Conservation (phyloP, 2,888 invertebrate genomes). For the Lasioglossum lativentre region DNA sequence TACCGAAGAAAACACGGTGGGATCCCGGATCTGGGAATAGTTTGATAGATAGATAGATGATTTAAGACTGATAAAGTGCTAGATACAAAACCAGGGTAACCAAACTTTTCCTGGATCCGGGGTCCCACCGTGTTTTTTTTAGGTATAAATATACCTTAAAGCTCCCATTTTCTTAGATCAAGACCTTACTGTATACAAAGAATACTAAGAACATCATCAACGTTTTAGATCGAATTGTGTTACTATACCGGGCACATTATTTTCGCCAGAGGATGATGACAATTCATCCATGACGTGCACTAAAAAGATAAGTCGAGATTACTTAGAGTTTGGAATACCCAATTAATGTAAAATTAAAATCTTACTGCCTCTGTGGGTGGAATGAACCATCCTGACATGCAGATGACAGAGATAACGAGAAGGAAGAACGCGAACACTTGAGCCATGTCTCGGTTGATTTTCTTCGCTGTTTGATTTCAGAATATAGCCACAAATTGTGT, state of each 20-base stretch:
- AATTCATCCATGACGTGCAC: neutral
- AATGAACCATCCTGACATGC: constrained; percentile 14
- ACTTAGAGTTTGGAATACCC: neutral
- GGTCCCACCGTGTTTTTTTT: no score
- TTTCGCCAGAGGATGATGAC: neutral
- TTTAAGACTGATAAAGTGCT: no score
- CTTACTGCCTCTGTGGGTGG: neutral
- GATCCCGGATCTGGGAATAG: no score
- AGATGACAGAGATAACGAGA: neutral
- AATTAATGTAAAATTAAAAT: neutral
- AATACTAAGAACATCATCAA: neutral
- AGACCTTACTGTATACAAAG: neutral
- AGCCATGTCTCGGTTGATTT: neutral
- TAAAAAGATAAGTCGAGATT: neutral
- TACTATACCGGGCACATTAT: neutral
- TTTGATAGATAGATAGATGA: no score
- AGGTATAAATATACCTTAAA: no score
- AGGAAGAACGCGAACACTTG: neutral
- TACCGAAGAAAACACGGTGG: no score
- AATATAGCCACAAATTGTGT: neutral
- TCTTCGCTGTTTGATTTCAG: neutral
- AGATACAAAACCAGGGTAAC: no score
- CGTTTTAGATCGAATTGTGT: neutral
- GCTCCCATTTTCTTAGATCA: neutral
- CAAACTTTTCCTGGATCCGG: no score